Evolutionary conservation across 1,140 invertebrate species (phyloP), one percentile per base, ranked within the genome.

Genomic region (Ditylenchus dipsaci): DNA sequence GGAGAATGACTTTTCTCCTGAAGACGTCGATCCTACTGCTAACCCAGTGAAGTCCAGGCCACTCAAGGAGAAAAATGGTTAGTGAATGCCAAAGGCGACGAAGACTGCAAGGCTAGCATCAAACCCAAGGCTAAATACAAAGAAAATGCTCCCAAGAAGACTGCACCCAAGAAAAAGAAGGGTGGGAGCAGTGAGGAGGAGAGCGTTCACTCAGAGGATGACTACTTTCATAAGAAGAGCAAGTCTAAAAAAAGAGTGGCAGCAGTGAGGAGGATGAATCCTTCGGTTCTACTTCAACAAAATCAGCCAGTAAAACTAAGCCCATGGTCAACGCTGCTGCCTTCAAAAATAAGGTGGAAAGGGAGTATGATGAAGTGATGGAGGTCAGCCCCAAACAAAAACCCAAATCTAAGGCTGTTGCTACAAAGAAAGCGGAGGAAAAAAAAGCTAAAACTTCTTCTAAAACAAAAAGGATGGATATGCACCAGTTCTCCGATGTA

Each of bases 401-500:
- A 23, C 21, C 21, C 21, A 56, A 56, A 23, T 3, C 29, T 13
- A 29, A 56, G 53, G 29, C 53, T 23, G 53, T 13, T 21, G 33
- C 60, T 23, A 33, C 60, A 29, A 62, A 62, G 60, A 62, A 62
- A 57, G 30, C 9, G 60, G 60, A 3, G 53, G 53, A 23, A 9
- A 56, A 56, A 13, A 56, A 56, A 13, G 53, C 53, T 56, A 3
- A 38, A 11, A 38, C 33, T 38, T 38, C 33, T 11, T n/a, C n/a
- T 15, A 30, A 57, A 23, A 3, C 21, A 5, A 23, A 65, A 29
- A 45, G 49, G 8, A 65, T 65, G 49, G 64, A 65, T 33, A 65
- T 65, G 49, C 21, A 13, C 38, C 21, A 65, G 17, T 56, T 57
- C 43, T 65, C 38, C 23, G 64, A 65, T 13, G 57, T 43, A 21